Percentiles rank a stretch among this genome's conserved stretches.
These are phyloP conservation scores for Xenopus borealis DNA, from an alignment of 2,113 vertebrate species.

Conservation along the genomic window DNA sequence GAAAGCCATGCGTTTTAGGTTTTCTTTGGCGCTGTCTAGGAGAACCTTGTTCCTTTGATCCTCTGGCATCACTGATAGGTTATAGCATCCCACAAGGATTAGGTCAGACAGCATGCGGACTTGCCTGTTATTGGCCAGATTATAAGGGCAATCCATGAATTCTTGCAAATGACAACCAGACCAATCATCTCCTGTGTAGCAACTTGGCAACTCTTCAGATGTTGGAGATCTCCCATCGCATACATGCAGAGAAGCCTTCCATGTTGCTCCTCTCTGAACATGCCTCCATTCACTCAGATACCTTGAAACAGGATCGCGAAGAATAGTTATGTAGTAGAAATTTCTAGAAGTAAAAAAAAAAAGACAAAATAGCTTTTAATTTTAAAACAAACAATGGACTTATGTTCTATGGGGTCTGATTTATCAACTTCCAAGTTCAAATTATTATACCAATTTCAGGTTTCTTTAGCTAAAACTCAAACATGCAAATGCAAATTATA, in stretches of 20 bases:
- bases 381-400: neutral
- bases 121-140: constrained; percentile 94
- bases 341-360: constrained; percentile 69
- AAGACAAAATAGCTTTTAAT: too few species aligned
- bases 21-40: constrained; percentile 91
- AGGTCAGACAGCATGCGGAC: constrained; percentile 95
- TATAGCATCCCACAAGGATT: constrained; percentile 94
- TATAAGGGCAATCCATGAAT: constrained; percentile 95
- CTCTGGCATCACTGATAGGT: constrained; percentile 86
- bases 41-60: constrained; percentile 85
- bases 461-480: too few species aligned
- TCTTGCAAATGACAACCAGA: constrained; percentile 89
- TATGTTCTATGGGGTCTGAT: too few species aligned
- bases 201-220: constrained; percentile 87
- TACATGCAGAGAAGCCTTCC: constrained; percentile 92
- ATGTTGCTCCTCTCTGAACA: constrained; percentile 91
- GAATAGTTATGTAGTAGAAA: constrained; percentile 96
- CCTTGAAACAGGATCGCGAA: constrained; percentile 90
- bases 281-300: constrained; percentile 97
- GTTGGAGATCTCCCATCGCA: constrained; percentile 90
- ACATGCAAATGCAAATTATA: too few species aligned
- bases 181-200: constrained; percentile 92
- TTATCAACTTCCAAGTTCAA: too few species aligned
- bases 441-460: too few species aligned
- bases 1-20: constrained; percentile 92